These are phyloP conservation scores for Pelagia noctiluca DNA, from an alignment of 30 jellyfish, hydroid and myxozoan genomes.

Conservation along the genomic window DNA sequence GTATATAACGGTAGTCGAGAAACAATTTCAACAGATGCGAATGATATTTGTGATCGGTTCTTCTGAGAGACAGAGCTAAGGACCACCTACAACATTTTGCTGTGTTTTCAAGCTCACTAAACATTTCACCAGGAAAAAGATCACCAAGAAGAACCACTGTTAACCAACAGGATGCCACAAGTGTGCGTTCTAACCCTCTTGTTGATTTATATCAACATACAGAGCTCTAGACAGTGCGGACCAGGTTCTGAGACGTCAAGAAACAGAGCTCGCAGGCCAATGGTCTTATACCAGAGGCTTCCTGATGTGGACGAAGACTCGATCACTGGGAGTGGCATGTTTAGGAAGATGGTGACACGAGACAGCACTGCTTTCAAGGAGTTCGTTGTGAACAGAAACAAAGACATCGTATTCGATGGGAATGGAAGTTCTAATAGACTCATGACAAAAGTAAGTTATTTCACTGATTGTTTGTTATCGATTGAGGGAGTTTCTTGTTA, in stretches of 20 bases:
- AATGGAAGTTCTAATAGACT: constrained; percentile 29
- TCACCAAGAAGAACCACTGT: too few relatives aligned
- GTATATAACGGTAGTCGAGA: too few relatives aligned
- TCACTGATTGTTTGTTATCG: neutral
- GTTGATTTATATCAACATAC: too few relatives aligned
- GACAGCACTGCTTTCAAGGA: constrained; percentile 41
- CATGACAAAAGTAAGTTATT: constrained; percentile 53
- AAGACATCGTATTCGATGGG: constrained; percentile 61
- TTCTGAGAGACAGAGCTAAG: too few relatives aligned
- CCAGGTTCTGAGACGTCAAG: neutral
- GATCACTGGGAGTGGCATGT: constrained; percentile 70
- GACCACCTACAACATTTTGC: too few relatives aligned
- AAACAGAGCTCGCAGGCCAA: constrained; percentile 32
- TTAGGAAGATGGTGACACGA: constrained; percentile 52
- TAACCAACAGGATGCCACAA: too few relatives aligned
- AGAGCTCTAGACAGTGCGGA: neutral
- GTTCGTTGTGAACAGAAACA: constrained; percentile 45
- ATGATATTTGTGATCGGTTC: too few relatives aligned
- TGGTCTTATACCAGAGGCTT: constrained; percentile 55
- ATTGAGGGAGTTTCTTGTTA: too few relatives aligned
- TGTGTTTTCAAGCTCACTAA: too few relatives aligned
- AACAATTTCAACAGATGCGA: too few relatives aligned
- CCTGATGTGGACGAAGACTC: constrained; percentile 73
- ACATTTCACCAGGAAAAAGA: too few relatives aligned
- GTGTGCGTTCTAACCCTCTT: too few relatives aligned